phyloP scores from a whole-genome alignment of 2,888 invertebrate genomes.

The Tupiocoris notatus region DNA sequence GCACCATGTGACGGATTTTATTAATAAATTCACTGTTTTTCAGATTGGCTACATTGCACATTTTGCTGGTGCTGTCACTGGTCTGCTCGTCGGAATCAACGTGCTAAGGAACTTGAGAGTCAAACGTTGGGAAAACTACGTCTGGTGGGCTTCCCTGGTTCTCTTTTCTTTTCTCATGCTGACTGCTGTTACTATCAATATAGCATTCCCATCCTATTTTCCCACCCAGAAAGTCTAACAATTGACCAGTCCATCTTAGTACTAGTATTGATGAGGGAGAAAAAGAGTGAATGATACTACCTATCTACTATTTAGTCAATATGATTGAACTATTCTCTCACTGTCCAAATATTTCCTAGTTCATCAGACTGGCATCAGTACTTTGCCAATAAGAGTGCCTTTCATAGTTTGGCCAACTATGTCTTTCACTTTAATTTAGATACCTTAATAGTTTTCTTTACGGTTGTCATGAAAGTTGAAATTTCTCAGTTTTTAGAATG shows the following conservation, averaged over 20 bases:
- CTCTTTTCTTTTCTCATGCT: constrained; percentile 69
- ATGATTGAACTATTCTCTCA: too few species aligned
- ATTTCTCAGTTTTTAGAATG: too few species aligned
- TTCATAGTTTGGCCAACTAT: neutral
- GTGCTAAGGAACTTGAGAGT: constrained; percentile 79
- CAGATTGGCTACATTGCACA: constrained; percentile 93
- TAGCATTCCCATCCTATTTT: constrained; percentile 63
- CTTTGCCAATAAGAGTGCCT: neutral
- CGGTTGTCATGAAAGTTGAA: too few species aligned
- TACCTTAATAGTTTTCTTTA: too few species aligned
- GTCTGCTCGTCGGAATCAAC: constrained; percentile 78
- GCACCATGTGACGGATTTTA: too few species aligned
- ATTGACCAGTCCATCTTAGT: too few species aligned
- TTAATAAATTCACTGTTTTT: too few species aligned
- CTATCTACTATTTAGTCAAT: too few species aligned
- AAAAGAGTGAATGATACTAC: too few species aligned
- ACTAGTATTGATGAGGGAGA: too few species aligned
- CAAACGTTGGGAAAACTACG: constrained; percentile 73
- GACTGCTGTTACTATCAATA: constrained; percentile 70
- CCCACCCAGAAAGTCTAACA: constrained; percentile 51
- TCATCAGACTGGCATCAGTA: neutral
- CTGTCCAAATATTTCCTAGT: neutral
- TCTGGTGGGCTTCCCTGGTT: constrained; percentile 79
- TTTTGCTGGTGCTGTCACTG: constrained; percentile 86
- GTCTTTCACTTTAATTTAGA: neutral